Evolutionary conservation across 2,888 invertebrate genomes (phyloP), one percentile per base, ranked within the genome.

Genomic region (Cancer borealis): DNA sequence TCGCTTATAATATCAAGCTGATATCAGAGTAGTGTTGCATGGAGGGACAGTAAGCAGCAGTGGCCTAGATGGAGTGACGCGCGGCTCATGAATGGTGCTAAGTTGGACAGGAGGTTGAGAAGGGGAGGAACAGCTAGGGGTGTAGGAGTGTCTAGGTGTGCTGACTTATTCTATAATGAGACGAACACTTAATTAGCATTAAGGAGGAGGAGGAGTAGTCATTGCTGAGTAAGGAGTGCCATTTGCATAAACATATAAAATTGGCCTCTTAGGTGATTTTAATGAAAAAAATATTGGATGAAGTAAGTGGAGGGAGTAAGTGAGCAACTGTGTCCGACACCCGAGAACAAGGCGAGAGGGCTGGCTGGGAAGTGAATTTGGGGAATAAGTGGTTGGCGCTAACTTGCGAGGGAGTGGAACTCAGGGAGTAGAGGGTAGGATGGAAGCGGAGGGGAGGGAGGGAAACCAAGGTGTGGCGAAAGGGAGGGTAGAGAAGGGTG

Each of bases 401-500:
- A 84, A 39, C 84, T 84, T 84, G 84, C 84, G 39, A 84, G 14
- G 84, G 84, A 84, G 39, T 84, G 39, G 14, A 79, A 26, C 73
- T 10, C 3, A 79, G 73, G 73, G 73, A 79, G 26, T 79, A 26
- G 10, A 84, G 84, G 84, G 90, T 49, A 17, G 26, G 30, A 30
- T 2, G 90, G 49, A 47, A 84, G 90, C 14, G 49, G 14, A 54
- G 30, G 26, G 89, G 26, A 39, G 47, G 90, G 39, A 47, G 45
- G 90, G 14, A 54, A 54, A 47, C 21, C 26, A 54, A 30, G 30
- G 47, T 30, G 54, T n/a, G 49, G 88, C 88, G 88, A 88, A 47
- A 30, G 90, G 90, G 54, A 21, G 4, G 90, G 54, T 26, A 54
- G 60, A 39, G 60, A 90, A 49, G 88, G 88, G 47, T 47, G 47